Evolutionary conservation across 2,113 vertebrate species (phyloP).

Genomic region (Furnarius figulus): DNA sequence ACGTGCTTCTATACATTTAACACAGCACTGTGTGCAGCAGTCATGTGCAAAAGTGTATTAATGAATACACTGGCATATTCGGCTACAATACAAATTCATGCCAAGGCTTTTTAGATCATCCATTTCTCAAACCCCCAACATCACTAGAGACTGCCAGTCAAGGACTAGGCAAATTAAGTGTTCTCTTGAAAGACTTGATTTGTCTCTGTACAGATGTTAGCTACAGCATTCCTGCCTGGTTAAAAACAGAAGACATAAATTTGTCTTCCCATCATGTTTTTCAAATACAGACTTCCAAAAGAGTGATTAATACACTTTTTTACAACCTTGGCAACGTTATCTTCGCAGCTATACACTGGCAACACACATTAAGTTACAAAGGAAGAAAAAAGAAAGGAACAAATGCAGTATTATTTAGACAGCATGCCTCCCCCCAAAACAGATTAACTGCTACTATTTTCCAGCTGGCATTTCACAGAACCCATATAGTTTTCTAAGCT

Average conservation of each 20-base stretch:
- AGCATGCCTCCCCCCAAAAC: neutral
- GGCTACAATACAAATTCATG: neutral
- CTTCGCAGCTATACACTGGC: neutral
- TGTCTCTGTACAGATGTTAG: neutral
- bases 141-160: neutral
- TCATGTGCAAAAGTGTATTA: neutral
- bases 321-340: neutral
- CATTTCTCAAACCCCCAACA: neutral
- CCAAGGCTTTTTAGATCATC: neutral
- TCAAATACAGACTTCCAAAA: neutral
- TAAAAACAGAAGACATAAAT: neutral
- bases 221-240: neutral
- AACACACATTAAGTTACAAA: neutral
- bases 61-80: neutral
- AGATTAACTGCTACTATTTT: neutral
- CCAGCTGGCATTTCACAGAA: neutral
- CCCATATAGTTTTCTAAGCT: neutral
- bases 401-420: neutral
- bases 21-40: neutral
- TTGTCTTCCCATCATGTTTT: neutral
- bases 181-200: neutral
- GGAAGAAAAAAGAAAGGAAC: neutral
- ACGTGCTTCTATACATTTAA: neutral
- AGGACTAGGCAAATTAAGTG: neutral
- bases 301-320: neutral